phyloP scores from a whole-genome alignment of 2,888 invertebrate genomes.

The Apodemia mormo region DNA sequence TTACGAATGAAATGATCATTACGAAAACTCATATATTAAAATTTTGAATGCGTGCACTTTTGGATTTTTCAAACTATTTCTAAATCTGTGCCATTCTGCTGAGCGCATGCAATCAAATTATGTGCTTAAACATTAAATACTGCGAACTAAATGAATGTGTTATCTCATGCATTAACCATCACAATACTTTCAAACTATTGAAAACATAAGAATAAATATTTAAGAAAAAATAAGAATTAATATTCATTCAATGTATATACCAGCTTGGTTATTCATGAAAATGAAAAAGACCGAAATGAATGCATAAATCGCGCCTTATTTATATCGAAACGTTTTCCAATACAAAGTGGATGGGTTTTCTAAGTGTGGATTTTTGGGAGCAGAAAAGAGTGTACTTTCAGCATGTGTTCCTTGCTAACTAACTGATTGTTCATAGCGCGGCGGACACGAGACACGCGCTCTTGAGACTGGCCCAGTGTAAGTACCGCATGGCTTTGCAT shows the following conservation, averaged over 20 bases:
- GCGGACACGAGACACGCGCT: slow-evolving; percentile 92
- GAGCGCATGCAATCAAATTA: no score
- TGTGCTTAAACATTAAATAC: no score
- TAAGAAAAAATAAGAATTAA: no score
- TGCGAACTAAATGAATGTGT: no score
- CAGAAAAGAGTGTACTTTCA: slow-evolving; percentile 18
- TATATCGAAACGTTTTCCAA: slow-evolving; percentile 27
- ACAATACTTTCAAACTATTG: no score
- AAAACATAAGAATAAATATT: no score
- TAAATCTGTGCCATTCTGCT: no score
- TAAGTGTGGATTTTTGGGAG: slow-evolving; percentile 21
- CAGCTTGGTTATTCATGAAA: neutral
- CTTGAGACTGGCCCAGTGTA: slow-evolving; percentile 94
- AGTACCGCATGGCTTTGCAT: slow-evolving; percentile 81
- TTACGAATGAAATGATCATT: no score
- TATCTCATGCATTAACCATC: no score
- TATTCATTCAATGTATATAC: neutral
- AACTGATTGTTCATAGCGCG: slow-evolving; percentile 61
- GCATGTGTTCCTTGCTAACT: slow-evolving; percentile 36
- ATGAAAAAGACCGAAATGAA: neutral
- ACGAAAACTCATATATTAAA: no score
- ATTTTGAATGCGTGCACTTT: no score
- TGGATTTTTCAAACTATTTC: no score
- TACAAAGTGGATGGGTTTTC: slow-evolving; percentile 6
- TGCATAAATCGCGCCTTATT: neutral